Conservation (phyloP, 2,888 invertebrate genomes). For the Saturnia pavonia region DNA sequence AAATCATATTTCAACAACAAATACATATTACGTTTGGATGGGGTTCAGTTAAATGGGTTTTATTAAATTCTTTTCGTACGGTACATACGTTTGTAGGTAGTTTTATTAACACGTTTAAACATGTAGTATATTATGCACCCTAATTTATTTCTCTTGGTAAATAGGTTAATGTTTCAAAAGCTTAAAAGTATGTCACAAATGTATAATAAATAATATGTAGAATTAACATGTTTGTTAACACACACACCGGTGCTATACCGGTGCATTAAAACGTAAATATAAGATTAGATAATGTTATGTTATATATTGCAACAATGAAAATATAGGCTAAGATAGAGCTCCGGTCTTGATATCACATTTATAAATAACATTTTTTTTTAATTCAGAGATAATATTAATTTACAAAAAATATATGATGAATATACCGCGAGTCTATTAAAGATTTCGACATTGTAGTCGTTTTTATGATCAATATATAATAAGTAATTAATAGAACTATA, state of each 20-base stretch:
- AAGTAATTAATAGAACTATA: too few relatives aligned
- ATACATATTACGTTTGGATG: background rate
- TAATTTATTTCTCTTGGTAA: conserved; percentile 15
- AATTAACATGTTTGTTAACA: conserved; percentile 10
- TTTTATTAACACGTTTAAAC: too few relatives aligned
- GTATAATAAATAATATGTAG: background rate
- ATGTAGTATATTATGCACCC: background rate
- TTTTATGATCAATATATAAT: too few relatives aligned
- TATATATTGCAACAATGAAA: conserved; percentile 20
- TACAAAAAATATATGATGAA: background rate
- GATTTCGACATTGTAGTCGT: too few relatives aligned
- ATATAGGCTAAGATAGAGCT: conserved; percentile 19
- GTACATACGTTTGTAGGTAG: too few relatives aligned
- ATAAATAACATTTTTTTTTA: background rate
- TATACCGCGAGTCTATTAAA: background rate
- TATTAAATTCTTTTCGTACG: background rate
- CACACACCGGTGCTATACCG: conserved; percentile 8
- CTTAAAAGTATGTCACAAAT: background rate
- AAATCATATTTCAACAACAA: too few relatives aligned
- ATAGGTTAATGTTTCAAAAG: conserved; percentile 3
- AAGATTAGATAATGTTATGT: conserved; percentile 22
- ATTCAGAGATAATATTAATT: background rate
- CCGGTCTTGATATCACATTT: background rate
- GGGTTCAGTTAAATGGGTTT: background rate
- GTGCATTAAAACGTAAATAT: conserved; percentile 18